These are phyloP conservation scores for Augochlora pura DNA, from an alignment of 1,140 invertebrate species.

Conservation along the genomic window DNA sequence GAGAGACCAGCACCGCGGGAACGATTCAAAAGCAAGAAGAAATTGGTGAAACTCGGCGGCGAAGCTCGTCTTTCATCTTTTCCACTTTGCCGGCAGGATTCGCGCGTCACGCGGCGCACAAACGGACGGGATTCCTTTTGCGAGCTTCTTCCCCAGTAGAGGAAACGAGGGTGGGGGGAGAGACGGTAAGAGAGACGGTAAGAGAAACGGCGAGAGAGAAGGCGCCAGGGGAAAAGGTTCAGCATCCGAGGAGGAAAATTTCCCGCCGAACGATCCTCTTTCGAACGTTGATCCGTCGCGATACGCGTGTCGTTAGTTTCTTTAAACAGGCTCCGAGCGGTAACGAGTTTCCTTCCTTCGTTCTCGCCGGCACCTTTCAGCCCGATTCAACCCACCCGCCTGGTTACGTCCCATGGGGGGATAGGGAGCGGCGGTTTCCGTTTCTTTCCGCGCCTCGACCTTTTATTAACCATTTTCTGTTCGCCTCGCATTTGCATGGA, in stretches of 20 bases:
- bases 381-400: slow-evolving; percentile 45
- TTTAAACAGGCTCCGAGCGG: slow-evolving; percentile 20
- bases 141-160: neutral
- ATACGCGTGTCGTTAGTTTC: slow-evolving; percentile 2
- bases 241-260: slow-evolving; percentile 4
- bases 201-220: neutral
- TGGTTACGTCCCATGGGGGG: neutral
- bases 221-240: neutral
- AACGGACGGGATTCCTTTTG: neutral
- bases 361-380: neutral
- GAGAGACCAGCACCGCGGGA: neutral
- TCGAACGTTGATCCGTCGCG: neutral
- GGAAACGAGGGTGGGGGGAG: too few species aligned
- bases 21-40: neutral
- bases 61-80: neutral
- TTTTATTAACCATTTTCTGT: slow-evolving; percentile 43
- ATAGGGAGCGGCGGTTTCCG: neutral
- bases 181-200: neutral
- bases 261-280: neutral
- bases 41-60: neutral
- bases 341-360: slow-evolving; percentile 26
- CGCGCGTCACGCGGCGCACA: neutral
- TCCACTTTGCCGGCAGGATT: neutral
- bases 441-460: slow-evolving; percentile 8
- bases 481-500: slow-evolving; percentile 53